A percentile compares a stretch with the other conserved stretches of the same genome.
Evolutionary conservation across 2,113 vertebrate genomes (phyloP).

Genomic region (Zingel zingel): DNA sequence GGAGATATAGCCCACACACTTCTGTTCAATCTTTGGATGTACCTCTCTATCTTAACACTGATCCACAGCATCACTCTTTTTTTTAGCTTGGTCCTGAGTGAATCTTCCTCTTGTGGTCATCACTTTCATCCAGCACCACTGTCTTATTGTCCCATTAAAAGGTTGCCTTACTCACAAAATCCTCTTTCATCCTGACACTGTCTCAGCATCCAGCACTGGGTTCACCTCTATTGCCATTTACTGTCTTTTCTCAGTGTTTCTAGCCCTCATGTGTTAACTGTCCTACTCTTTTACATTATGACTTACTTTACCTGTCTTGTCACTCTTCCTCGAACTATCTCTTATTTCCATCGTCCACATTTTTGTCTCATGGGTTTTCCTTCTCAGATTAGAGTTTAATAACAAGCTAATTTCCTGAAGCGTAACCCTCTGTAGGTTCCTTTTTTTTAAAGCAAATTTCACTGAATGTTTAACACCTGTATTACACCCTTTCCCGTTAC

Average conservation of each 20-base stretch:
- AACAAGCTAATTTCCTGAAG: constrained; percentile 19
- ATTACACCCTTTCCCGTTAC: constrained; percentile 19
- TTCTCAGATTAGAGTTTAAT: constrained; percentile 51
- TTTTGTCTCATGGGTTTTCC: constrained; percentile 59
- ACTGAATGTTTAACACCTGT: constrained; percentile 35
- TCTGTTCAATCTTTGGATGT: constrained; percentile 67
- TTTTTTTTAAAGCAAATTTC: constrained; percentile 19
- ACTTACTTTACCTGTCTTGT: constrained; percentile 47
- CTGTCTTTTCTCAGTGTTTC: constrained; percentile 52
- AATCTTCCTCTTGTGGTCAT: constrained; percentile 45
- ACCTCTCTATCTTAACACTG: constrained; percentile 36
- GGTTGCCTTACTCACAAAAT: constrained; percentile 22
- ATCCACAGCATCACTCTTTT: constrained; percentile 41
- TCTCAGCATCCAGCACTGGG: constrained; percentile 31
- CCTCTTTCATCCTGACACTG: constrained; percentile 28
- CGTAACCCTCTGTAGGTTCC: constrained; percentile 38
- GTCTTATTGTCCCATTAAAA: constrained; percentile 43
- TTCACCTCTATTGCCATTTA: constrained; percentile 30
- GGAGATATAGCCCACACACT: constrained; percentile 54
- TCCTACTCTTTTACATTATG: constrained; percentile 37
- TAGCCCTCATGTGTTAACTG: constrained; percentile 24
- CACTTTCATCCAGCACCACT: constrained; percentile 40
- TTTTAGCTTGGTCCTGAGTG: constrained; percentile 29
- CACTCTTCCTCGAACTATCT: constrained; percentile 35
- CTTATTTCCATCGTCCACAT: constrained; percentile 41